Base-by-base conservation (phyloP, 2,797 vertebrate genomes). In the Tinamus major region DNA sequence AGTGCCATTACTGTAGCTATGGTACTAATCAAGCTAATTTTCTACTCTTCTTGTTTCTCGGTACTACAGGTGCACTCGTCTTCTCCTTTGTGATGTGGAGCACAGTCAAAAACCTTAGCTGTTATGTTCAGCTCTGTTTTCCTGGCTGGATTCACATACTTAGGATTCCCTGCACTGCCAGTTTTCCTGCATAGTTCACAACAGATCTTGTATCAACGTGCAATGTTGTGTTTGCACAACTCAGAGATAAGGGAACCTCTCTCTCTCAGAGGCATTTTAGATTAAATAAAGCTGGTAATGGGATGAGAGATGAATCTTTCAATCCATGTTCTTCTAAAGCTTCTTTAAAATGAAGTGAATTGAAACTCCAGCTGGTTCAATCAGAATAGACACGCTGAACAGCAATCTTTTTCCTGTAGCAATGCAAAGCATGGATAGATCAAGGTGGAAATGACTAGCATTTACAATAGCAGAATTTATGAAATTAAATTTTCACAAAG, bases 251-350 rank as follows among this genome's bases (percentile, higher is more conserved):
- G 77, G 85, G 77, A 92, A 56, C 84, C 46, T 95, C 72, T 76
- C 71, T 95, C 71, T 95, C 77, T 93, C 92, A 63, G 78, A 90
- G 87, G 82, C 48, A 90, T 94, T 95, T 88, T 90, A 92, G 91
- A 92, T 93, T 93, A 94, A 94, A 94, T 90, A 95, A 92, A 90
- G 74, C 87, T 77, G 77, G 79, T 85, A 91, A 91, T 89, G 79
- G 74, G 79, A 85, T 94, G 79, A 93, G 79, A 82, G 70, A 26
- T 27, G 77, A 88, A 72, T 65, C 62, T 79, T n/a, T 96, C 93
- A 83, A 78, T 65, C 72, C 83, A 51, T 62, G 37, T 53, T 96
- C 68, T 79, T 61, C 87, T 77, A 91, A 92, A 86, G 56, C 63
- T 53, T 85, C 80, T 81, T 86, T 79, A 56, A 81, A 90, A 74